Evolutionary conservation across 1,140 invertebrate species (phyloP), one percentile per base, ranked within the genome.

Genomic region (Calycopis cecrops): DNA sequence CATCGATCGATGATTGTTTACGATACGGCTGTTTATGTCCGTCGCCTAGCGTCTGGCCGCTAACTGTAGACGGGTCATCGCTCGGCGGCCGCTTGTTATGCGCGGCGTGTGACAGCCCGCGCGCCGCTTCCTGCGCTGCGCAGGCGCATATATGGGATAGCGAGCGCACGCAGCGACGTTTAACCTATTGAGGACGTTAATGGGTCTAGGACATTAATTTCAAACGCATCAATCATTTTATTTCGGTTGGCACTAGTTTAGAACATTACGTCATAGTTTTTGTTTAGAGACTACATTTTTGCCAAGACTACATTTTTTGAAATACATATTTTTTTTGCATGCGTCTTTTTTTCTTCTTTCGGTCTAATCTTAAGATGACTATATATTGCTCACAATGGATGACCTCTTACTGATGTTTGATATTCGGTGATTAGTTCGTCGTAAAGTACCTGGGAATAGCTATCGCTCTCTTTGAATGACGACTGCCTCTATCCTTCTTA

Each of bases 21-120:
- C 38, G 38, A 40, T 40, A 14, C 12, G 38, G n/a, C 14, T 37
- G 16, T 48, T 49, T 59, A 58, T 47, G 38, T 50, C 54, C 52
- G 54, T 44, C 42, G 49, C 38, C 38, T 21, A 37, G 42, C 48
- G 55, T 53, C 50, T 57, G 55, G 44, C 52, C 47, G 52, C 37
- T 61, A 65, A 65, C 63, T 65, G 65, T 63, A 69, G 73, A 70
- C 71, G 49, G 75, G 75, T 78, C 77, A 73, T 78, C 69, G 77
- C 69, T 69, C 67, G 55, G 55, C 57, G 52, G 47, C 40, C 50
- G 17, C 18, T 75, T 68, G 69, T 74, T 44, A 81, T 81, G 78
- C 79, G 67, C 64, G 58, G 65, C 73, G 52, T 33, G 18, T 37
- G 67, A 65, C 76, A 80, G 75, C 71, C 78, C 70, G 64, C 63